phyloP scores from a whole-genome alignment of 2,888 invertebrate species.

The Chymomyza procnemis region DNA sequence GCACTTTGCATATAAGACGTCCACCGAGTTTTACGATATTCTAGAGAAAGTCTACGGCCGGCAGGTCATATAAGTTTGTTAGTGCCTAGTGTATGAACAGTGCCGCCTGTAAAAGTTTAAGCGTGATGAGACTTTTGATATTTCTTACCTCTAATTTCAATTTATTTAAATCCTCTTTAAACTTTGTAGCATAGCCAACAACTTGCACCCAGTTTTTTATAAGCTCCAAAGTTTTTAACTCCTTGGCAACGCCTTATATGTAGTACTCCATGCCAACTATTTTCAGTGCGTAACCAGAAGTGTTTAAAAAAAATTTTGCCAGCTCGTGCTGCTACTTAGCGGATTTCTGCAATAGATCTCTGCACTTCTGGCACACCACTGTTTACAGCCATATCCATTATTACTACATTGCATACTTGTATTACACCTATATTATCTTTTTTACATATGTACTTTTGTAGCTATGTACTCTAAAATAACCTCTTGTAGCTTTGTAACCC shows the following conservation, averaged over 20 bases:
- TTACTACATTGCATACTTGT: neutral
- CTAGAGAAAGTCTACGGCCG: constrained; percentile 77
- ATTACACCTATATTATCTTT: neutral
- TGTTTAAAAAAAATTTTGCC: too few species aligned
- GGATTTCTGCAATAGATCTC: neutral
- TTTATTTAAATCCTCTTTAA: constrained; percentile 20
- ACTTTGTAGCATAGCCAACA: constrained; percentile 22
- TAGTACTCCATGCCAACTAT: constrained; percentile 36
- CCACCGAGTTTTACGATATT: constrained; percentile 77
- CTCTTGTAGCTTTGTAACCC: neutral
- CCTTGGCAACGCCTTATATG: constrained; percentile 71
- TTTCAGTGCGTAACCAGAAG: neutral
- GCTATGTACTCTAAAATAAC: neutral
- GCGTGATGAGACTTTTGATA: constrained; percentile 68
- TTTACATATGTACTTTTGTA: neutral
- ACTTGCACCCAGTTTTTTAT: neutral
- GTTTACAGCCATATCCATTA: neutral
- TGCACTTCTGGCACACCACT: neutral
- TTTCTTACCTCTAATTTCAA: neutral
- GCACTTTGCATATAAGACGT: constrained; percentile 76
- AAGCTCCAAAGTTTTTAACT: constrained; percentile 46
- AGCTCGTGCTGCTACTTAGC: too few species aligned
- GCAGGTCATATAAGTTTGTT: constrained; percentile 55
- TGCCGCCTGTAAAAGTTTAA: constrained; percentile 51
- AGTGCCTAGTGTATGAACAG: constrained; percentile 21